phyloP scores from a whole-genome alignment of 2,113 vertebrate genomes.

The Serinus canaria region DNA sequence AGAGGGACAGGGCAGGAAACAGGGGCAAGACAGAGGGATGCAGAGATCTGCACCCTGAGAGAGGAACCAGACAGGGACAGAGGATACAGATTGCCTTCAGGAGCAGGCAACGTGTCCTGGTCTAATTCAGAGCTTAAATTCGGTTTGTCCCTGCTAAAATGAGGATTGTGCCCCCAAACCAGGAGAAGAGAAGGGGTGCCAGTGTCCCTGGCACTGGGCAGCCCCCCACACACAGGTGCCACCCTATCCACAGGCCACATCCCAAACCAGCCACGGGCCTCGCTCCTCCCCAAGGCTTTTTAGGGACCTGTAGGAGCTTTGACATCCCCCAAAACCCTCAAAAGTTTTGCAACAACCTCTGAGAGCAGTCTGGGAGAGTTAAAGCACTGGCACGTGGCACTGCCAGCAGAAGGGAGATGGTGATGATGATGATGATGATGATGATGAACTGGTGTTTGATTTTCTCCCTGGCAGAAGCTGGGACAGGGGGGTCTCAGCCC shows the following conservation, averaged over 20 bases:
- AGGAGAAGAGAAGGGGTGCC: background rate
- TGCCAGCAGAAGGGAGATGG: background rate
- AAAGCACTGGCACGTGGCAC: background rate
- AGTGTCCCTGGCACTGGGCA: background rate
- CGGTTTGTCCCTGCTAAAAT: background rate
- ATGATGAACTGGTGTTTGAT: background rate
- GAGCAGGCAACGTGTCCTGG: background rate
- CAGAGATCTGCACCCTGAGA: background rate
- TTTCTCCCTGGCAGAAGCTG: background rate
- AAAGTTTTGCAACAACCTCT: background rate
- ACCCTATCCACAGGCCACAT: rapidly evolving
- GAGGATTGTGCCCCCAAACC: background rate
- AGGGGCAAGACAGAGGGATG: background rate
- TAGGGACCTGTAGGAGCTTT: background rate
- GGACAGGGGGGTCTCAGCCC: background rate
- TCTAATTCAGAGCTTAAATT: background rate
- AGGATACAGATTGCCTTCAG: background rate
- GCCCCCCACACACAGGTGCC: background rate
- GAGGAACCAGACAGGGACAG: background rate
- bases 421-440: background rate
- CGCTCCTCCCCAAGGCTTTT: background rate
- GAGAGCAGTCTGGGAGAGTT: background rate
- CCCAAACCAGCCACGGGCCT: background rate
- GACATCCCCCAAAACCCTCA: rapidly evolving
- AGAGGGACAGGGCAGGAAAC: background rate